A percentile compares a stretch with the other conserved stretches of the same genome.
Evolutionary conservation across 2,888 invertebrate genomes (phyloP).

Genomic region (Drosophila colorata): DNA sequence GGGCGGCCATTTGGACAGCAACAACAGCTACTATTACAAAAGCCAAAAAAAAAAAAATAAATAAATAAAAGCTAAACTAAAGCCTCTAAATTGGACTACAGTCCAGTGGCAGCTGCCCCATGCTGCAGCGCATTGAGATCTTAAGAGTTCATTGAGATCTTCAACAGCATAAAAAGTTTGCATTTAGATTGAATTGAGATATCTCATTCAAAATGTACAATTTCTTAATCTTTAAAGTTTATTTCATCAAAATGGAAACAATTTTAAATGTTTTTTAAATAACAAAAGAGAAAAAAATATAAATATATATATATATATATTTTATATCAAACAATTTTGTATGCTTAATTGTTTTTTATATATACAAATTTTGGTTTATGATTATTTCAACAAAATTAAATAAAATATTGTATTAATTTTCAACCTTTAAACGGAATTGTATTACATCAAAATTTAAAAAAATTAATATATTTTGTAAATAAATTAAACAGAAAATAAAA

Average conservation of each 20-base stretch:
- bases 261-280: background rate
- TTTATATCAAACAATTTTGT: background rate
- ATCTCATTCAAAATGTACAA: background rate
- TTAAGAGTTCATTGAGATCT: conserved; percentile 13
- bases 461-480: no score
- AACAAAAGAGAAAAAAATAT: no score
- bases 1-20: conserved; percentile 20
- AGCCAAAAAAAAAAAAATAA: conserved; percentile 18
- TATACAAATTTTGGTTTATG: no score
- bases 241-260: background rate
- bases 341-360: no score
- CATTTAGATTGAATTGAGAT: conserved; percentile 13
- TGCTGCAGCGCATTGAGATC: conserved; percentile 20
- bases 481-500: no score
- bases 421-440: no score
- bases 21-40: conserved; percentile 19
- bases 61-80: conserved; percentile 33
- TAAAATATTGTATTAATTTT: no score
- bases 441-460: no score
- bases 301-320: no score
- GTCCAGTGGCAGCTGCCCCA: conserved; percentile 26
- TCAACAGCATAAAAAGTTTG: conserved; percentile 16
- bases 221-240: background rate
- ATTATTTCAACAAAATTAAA: no score
- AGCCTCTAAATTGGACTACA: conserved; percentile 19